A percentile compares a stretch with the other conserved stretches of the same genome.
Conservation (phyloP, 2,888 invertebrate species). For the Drosophila gaucha region DNA sequence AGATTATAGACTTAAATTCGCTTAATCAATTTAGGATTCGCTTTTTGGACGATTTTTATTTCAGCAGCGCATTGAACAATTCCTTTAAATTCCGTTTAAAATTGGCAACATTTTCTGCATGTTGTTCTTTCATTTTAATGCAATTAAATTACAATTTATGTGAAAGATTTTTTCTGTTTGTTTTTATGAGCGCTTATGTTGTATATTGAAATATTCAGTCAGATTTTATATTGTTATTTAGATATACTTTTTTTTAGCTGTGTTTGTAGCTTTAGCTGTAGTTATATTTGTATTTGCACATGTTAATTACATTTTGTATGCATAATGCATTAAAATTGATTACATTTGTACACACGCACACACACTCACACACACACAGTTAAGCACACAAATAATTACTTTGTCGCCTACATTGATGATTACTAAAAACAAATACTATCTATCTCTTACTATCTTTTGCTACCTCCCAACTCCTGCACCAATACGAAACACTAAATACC, state of each 20-base stretch:
- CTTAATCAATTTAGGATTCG: not conserved
- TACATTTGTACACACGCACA: conserved; percentile 9
- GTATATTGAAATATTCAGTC: conserved; percentile 19
- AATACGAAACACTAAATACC: too few species aligned
- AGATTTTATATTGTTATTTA: conserved; percentile 13
- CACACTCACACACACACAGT: conserved; percentile 6
- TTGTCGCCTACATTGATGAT: conserved; percentile 16
- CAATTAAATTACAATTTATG: not conserved
- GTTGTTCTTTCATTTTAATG: conserved; percentile 20
- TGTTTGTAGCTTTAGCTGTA: conserved; percentile 10
- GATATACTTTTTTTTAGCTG: conserved; percentile 10
- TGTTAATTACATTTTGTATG: conserved; percentile 53
- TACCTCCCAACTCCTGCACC: conserved; percentile 10
- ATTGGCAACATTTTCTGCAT: too few species aligned
- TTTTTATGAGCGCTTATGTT: not conserved
- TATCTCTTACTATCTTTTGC: conserved; percentile 30
- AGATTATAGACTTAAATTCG: not conserved
- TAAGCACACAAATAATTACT: conserved; percentile 26
- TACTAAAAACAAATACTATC: conserved; percentile 43
- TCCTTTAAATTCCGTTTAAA: too few species aligned
- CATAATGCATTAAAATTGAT: conserved; percentile 53
- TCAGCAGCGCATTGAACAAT: too few species aligned
- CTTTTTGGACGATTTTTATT: not conserved
- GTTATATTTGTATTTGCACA: conserved; percentile 35
- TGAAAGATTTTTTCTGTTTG: not conserved